Conservation (phyloP, 2,888 invertebrate genomes). For the Trachelus stipa region DNA sequence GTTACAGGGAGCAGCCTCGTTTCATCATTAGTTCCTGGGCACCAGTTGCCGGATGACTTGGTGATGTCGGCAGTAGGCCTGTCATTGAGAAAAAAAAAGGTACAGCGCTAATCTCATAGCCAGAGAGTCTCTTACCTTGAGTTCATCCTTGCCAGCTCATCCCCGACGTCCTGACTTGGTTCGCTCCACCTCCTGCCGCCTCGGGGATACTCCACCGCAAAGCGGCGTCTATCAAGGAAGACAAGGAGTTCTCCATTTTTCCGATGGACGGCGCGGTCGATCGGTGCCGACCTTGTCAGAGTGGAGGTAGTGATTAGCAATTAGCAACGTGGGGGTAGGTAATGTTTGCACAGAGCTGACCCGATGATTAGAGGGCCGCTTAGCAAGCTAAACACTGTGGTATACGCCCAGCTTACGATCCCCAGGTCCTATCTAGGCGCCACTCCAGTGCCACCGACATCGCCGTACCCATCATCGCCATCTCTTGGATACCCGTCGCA, state of each 20-base stretch:
- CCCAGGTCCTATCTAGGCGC: not conserved
- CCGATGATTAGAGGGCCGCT: conserved; percentile 40
- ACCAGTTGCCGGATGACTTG: conserved; percentile 7
- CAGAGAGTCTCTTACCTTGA: not conserved
- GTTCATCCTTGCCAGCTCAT: not conserved
- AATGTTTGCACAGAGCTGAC: conserved; percentile 48
- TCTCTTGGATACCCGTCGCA: conserved; percentile 34
- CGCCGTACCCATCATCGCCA: not conserved
- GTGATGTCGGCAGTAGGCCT: not conserved
- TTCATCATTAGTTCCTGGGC: not conserved
- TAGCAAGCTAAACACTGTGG: conserved; percentile 20
- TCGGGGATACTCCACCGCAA: not conserved
- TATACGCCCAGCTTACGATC: not conserved
- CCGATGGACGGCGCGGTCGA: not conserved
- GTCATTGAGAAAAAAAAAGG: conserved; percentile 3
- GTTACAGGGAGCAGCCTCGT: not conserved
- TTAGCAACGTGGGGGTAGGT: conserved; percentile 36
- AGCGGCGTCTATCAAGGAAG: not conserved
- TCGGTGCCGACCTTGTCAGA: conserved; percentile 16
- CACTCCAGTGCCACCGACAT: not conserved
- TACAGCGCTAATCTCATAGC: not conserved
- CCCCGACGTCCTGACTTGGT: not conserved
- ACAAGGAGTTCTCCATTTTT: not conserved
- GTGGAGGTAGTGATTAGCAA: conserved; percentile 49
- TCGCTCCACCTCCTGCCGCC: not conserved